Evolutionary conservation across 2,797 vertebrate genomes (phyloP).

Genomic region (Malacoctenus gilli): DNA sequence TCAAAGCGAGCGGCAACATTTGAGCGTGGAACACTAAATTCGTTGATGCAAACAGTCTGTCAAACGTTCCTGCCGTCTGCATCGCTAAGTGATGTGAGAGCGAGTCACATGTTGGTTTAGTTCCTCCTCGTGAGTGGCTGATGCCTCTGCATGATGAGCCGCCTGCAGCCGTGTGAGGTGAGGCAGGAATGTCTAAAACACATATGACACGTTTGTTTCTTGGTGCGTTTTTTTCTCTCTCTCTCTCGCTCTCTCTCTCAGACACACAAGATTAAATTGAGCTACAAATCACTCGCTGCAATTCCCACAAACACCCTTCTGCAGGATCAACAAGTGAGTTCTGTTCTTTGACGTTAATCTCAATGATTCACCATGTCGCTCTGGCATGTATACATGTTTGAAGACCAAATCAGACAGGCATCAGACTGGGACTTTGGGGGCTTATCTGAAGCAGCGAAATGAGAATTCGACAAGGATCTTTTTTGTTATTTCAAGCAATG

Average conservation of each 20-base stretch:
- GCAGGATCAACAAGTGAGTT: constrained; percentile 96
- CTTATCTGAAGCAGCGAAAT: neutral
- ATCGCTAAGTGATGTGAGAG: no score
- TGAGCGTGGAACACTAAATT: no score
- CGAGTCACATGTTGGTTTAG: no score
- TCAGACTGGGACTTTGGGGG: no score
- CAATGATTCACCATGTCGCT: constrained; percentile 1
- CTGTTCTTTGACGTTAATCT: constrained; percentile 21
- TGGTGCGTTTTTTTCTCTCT: constrained; percentile 40
- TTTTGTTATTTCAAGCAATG: no score
- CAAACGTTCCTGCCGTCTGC: no score
- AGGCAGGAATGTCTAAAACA: constrained; percentile 21
- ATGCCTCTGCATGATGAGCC: constrained; percentile 28
- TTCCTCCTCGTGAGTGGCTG: no score
- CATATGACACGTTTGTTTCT: constrained; percentile 8
- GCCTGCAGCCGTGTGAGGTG: constrained; percentile 17
- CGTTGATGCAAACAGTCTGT: no score
- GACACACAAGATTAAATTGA: constrained; percentile 92
- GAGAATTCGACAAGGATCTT: neutral
- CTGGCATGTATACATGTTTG: constrained; percentile 1
- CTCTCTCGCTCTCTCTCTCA: no score
- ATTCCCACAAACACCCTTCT: constrained; percentile 97
- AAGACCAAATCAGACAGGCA: no score
- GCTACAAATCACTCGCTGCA: constrained; percentile 95
- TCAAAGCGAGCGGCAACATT: no score